A percentile compares a stretch with the other conserved stretches of the same genome.
phyloP scores from a whole-genome alignment of 2,113 vertebrate genomes.

The Muntiacus reevesi region DNA sequence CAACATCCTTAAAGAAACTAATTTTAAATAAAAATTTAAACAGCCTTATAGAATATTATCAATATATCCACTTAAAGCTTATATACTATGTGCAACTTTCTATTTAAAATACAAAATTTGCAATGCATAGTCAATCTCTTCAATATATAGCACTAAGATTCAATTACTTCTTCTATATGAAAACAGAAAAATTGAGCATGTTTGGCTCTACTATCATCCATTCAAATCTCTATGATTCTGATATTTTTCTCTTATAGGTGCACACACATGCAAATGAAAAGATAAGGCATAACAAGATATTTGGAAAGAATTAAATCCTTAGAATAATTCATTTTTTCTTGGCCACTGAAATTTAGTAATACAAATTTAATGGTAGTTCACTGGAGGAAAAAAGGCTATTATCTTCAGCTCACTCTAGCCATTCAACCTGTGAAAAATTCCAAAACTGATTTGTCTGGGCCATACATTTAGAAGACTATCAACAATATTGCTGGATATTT shows the following conservation, averaged over 20 bases:
- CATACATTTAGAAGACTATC: not conserved
- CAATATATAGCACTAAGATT: not conserved
- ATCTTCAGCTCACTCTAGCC: not conserved
- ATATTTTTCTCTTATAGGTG: not conserved
- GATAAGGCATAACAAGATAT: not conserved
- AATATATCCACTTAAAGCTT: not conserved
- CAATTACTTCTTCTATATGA: not conserved
- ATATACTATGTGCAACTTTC: not conserved
- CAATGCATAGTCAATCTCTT: not conserved
- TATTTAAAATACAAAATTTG: slow-evolving; percentile 29
- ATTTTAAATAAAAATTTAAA: not conserved
- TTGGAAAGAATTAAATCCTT: not conserved
- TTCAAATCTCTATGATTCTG: not conserved
- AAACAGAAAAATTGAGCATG: not conserved
- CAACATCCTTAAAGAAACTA: not conserved
- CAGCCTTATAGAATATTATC: not conserved
- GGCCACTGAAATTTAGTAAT: not conserved
- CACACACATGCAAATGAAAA: not conserved
- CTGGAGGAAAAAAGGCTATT: not conserved
- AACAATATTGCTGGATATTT: not conserved
- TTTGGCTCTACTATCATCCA: not conserved
- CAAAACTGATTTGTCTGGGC: not conserved
- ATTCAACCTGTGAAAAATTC: not conserved
- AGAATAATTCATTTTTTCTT: not conserved
- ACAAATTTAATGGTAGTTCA: slow-evolving; percentile 19